Evolutionary conservation across 2,113 vertebrate species (phyloP).

Genomic region (Glaucomys volans): DNA sequence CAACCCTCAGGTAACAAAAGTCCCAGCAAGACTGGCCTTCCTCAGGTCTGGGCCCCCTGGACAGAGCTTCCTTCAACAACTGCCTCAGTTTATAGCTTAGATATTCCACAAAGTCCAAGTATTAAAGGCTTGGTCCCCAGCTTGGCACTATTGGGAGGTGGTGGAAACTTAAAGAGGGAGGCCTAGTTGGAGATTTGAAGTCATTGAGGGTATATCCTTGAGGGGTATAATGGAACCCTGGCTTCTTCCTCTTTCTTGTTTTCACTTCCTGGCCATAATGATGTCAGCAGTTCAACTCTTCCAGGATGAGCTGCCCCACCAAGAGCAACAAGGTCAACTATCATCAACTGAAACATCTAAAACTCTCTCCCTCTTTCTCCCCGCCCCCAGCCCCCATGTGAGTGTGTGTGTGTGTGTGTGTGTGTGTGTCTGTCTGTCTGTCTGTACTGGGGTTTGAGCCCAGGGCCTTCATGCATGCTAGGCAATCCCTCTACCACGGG

Average conservation of each 20-base stretch:
- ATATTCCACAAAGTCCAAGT: background rate
- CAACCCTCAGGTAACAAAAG: background rate
- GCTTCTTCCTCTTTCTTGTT: background rate
- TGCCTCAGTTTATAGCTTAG: background rate
- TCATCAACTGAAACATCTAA: background rate
- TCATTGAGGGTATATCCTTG: background rate
- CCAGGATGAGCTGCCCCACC: background rate
- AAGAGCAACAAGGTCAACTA: background rate
- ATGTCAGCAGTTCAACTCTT: background rate
- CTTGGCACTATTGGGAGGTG: background rate
- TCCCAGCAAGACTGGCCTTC: background rate
- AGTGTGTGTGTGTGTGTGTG: too few relatives aligned
- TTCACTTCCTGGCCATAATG: background rate
- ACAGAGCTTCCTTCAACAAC: background rate
- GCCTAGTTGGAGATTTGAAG: background rate
- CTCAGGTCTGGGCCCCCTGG: background rate
- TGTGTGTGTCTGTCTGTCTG: too few relatives aligned
- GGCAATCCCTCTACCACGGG: background rate
- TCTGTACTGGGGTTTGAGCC: background rate
- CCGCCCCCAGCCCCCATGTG: too few relatives aligned
- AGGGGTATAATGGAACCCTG: too few relatives aligned
- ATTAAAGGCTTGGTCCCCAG: background rate
- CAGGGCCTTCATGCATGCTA: background rate
- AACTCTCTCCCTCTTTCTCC: background rate
- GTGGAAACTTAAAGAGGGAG: background rate